Conservation (phyloP, 2,797 vertebrate genomes). For the Triplophysa bombifrons region DNA sequence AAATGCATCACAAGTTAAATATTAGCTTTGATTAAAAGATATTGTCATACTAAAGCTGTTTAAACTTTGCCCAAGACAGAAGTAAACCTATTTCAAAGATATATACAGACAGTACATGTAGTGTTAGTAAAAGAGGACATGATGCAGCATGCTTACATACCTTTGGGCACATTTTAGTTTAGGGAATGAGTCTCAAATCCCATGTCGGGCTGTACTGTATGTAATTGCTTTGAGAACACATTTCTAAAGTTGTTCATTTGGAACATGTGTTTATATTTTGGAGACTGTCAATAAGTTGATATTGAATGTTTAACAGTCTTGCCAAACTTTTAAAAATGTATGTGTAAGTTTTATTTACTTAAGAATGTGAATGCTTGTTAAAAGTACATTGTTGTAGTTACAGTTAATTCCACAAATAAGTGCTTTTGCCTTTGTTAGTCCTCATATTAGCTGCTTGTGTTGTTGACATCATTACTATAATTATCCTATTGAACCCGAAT, state of each 20-base stretch:
- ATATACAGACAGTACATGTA: not conserved
- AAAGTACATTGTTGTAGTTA: not conserved
- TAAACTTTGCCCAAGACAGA: not conserved
- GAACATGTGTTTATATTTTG: not conserved
- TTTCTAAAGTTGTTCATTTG: not conserved
- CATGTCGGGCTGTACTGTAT: not conserved
- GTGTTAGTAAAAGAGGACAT: not conserved
- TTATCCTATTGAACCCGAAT: too few relatives aligned
- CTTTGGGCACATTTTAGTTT: not conserved
- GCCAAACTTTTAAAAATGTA: not conserved
- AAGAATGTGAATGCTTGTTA: too few relatives aligned
- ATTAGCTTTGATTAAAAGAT: not conserved
- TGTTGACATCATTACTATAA: too few relatives aligned
- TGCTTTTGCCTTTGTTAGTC: too few relatives aligned
- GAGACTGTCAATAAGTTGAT: not conserved
- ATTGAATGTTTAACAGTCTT: too few relatives aligned
- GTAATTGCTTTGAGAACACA: not conserved
- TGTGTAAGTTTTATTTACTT: too few relatives aligned
- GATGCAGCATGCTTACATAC: slow-evolving; percentile 14
- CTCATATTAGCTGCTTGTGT: too few relatives aligned
- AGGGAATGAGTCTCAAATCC: not conserved
- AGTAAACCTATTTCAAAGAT: not conserved
- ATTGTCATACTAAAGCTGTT: not conserved
- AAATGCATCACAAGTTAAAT: too few relatives aligned
- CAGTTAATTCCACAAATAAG: too few relatives aligned